Base-by-base conservation (phyloP, 2,113 vertebrate species). In the Archilochus colubris region DNA sequence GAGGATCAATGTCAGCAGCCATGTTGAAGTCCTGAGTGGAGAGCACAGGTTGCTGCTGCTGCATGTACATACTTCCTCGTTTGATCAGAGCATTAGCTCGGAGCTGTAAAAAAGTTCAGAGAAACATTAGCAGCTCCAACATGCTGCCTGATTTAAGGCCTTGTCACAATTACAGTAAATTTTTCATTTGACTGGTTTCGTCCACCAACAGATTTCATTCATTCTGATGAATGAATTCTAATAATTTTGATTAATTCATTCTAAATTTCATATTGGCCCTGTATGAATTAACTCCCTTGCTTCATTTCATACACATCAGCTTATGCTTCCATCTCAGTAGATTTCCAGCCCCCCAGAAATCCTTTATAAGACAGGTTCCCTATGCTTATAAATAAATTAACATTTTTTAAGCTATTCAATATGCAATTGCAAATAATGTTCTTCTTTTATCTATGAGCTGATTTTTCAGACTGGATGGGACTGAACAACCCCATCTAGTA, bases 31-130 rank as follows among this genome's bases (percentile, higher is more conserved):
- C 99, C 80, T 99, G 98, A 27, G 99, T 99, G 16, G 99, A 99
- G 40, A 99, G 95, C 86, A 98, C 28, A 2, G 99, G 98, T 61
- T 99, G 99, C 97, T 99, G 99, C 95, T 99, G 99, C 88, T 99
- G 99, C 99, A 99, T 99, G 95, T 98, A 98, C 99, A 99, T 99
- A 88, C 99, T 99, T 44, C 99, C 99, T 63, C 99, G 98, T 85
- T 99, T 99, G 97, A 99, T 99, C 66, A 99, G 96, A 30, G 99
- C 99, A 40, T 99, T 99, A 85, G 99, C 99, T 89, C 98, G 98
- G 61, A 99, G 98, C 99, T 98, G 83, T 95, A 78, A 82, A 55
- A 40, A 90, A 1, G 8, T 36, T 6, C 73, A 70, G 55, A 61
- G 59, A 63, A 80, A 21, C 48, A 24, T 92, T 25, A 91, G 82